Percentiles rank a stretch among this genome's conserved stretches.
Evolutionary conservation across 1,140 invertebrate species (phyloP).

Genomic region (Drosophila simulans): DNA sequence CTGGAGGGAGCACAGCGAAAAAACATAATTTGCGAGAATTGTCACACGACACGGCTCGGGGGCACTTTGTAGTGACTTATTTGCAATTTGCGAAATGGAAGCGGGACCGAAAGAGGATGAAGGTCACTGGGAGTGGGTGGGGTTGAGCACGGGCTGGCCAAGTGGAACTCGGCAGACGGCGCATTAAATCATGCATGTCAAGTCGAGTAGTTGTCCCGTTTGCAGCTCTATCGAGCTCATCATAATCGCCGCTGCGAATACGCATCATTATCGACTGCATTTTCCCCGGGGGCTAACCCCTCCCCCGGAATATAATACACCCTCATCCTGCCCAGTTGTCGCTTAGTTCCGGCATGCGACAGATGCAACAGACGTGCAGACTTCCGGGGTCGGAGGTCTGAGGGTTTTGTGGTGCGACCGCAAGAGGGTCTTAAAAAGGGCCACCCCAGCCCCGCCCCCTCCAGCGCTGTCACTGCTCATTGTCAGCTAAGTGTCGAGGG

Average conservation of each 20-base stretch:
- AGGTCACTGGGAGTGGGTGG: conserved; percentile 4
- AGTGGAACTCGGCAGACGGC: conserved; percentile 31
- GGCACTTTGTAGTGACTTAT: conserved; percentile 61
- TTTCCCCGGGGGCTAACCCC: conserved; percentile 18
- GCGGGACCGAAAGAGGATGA: conserved; percentile 24
- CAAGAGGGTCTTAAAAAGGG: conserved; percentile 63
- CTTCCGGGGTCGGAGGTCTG: conserved; percentile 15
- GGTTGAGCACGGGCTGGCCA: background rate
- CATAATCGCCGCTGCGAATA: conserved; percentile 74
- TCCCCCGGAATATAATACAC: conserved; percentile 4
- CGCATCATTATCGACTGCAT: conserved; percentile 71
- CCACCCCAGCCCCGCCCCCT: conserved; percentile 11
- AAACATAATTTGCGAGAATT: conserved; percentile 83
- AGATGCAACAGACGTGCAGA: conserved; percentile 77
- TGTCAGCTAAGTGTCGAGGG: conserved; percentile 71
- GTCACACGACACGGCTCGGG: conserved; percentile 70
- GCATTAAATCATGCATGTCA: conserved; percentile 80
- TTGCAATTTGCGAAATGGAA: conserved; percentile 80
- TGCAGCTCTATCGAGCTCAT: conserved; percentile 76
- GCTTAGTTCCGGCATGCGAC: conserved; percentile 80
- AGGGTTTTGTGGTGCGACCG: conserved; percentile 54
- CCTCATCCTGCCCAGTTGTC: conserved; percentile 35
- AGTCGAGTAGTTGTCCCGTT: conserved; percentile 75
- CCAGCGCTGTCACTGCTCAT: conserved; percentile 73
- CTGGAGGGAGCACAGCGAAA: conserved; percentile 42